Evolutionary conservation across 2,797 vertebrate species (phyloP), one percentile per base, ranked within the genome.

Genomic region (Etheostoma perlongum): DNA sequence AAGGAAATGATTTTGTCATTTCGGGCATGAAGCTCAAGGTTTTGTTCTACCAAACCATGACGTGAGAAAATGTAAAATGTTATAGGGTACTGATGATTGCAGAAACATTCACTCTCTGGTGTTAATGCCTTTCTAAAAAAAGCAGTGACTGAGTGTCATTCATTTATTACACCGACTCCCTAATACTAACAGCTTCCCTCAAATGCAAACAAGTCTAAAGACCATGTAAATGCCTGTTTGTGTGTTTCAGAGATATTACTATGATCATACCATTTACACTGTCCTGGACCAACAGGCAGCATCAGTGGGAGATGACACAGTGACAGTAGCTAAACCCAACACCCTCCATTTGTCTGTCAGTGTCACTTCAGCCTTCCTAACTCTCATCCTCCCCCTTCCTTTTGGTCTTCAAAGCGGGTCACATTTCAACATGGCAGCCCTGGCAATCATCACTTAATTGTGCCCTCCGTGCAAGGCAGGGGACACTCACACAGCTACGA

Each of bases 261-360:
- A 80, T 74, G 23, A 60, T 60, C 36, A 40, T 11, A 12, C 36
- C 36, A 12, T 40, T 52, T 52, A n/a, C 19, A 18, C 14, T 44
- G 58, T 72, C 63, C 60, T 47, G 33, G 67, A 67, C 14, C 74
- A 60, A 55, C 74, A 74, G 79, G 77, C 77, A 44, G 84, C 76
- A 21, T 68, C 71, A 25, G 40, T 21, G 40, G 42, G 54, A 54
- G 79, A 71, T 30, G 81, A 69, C 75, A 68, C 77, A 44, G 67
- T 64, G 83, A 84, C 77, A 72, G 79, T 10, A 33, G 48, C 30
- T 59, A 42, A 75, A 83, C 54, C 67, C 51, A 68, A 79, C 72
- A 87, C 62, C 78, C 80, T 84, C 59, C 65, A 87, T 92, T 86
- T 85, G 71, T 88, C 85, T 79, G 78, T 87, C 78, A 79, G 59